phyloP scores from a whole-genome alignment of 2,888 invertebrate genomes.

The Leucoma salicis region DNA sequence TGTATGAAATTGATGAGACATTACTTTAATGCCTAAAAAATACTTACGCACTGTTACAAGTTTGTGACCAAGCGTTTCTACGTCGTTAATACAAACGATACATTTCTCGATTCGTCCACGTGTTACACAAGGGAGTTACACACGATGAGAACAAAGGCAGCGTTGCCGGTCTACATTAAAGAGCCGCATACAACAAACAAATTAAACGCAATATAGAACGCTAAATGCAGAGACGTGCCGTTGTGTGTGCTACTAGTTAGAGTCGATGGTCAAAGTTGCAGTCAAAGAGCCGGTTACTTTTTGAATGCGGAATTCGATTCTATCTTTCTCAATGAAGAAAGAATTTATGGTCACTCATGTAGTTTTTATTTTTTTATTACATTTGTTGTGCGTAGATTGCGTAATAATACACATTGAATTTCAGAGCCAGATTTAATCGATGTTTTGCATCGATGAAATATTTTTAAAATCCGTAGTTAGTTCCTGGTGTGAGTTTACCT shows the following conservation, averaged over 20 bases:
- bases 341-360: too few species aligned
- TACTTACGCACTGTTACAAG: background rate
- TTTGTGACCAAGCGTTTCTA: conserved; percentile 1
- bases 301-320: conserved; percentile 13
- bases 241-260: conserved; percentile 60
- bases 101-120: conserved; percentile 19
- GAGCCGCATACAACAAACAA: conserved; percentile 62
- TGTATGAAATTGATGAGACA: background rate
- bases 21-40: background rate
- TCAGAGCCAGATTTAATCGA: too few species aligned
- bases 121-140: conserved; percentile 39
- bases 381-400: too few species aligned
- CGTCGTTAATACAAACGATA: conserved; percentile 4
- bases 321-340: conserved; percentile 5
- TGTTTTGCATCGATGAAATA: too few species aligned
- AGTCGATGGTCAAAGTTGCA: conserved; percentile 22
- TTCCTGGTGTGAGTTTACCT: too few species aligned
- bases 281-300: conserved; percentile 30
- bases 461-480: too few species aligned
- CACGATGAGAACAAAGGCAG: conserved; percentile 58
- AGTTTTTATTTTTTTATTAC: background rate
- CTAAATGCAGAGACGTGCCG: conserved; percentile 61
- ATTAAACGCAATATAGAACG: conserved; percentile 65
- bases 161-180: conserved; percentile 68
- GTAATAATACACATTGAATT: too few species aligned